Evolutionary conservation across 2,113 vertebrate species (phyloP).

Genomic region (Anolis sagrei): DNA sequence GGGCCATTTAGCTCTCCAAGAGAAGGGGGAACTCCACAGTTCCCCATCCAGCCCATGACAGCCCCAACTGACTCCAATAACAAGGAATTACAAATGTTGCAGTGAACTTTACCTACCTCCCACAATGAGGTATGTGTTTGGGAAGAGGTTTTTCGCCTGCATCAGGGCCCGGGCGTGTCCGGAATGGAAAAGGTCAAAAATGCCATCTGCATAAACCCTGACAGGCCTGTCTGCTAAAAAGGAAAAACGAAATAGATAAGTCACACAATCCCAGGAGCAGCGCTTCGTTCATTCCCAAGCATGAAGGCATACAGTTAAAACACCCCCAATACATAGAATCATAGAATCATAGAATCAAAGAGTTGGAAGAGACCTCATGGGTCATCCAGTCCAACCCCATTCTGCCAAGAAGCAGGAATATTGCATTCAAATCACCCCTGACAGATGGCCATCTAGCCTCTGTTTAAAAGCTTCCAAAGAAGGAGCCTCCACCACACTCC

Average conservation of each 20-base stretch:
- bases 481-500: too few relatives aligned
- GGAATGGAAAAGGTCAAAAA: conserved; percentile 98
- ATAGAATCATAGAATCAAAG: too few relatives aligned
- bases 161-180: conserved; percentile 97
- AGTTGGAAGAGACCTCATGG: too few relatives aligned
- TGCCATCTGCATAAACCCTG: conserved; percentile 96
- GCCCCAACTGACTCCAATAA: neutral
- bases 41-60: fast-evolving
- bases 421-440: too few relatives aligned
- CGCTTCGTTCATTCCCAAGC: too few relatives aligned
- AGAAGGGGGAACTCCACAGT: neutral
- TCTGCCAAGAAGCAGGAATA: too few relatives aligned
- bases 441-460: too few relatives aligned
- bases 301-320: too few relatives aligned
- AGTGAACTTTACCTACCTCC: conserved; percentile 82
- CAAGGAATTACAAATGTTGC: conserved; percentile 31
- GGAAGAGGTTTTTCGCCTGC: conserved; percentile 98
- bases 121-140: conserved; percentile 97
- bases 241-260: conserved; percentile 46
- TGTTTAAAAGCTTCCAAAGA: too few relatives aligned
- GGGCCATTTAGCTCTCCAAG: too few relatives aligned
- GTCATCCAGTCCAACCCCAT: too few relatives aligned
- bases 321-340: too few relatives aligned
- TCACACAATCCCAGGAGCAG: neutral
- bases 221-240: conserved; percentile 88